A percentile compares a stretch with the other conserved stretches of the same genome.
Conservation (phyloP, 2,113 vertebrate genomes). For the Nyctibius bracteatus region DNA sequence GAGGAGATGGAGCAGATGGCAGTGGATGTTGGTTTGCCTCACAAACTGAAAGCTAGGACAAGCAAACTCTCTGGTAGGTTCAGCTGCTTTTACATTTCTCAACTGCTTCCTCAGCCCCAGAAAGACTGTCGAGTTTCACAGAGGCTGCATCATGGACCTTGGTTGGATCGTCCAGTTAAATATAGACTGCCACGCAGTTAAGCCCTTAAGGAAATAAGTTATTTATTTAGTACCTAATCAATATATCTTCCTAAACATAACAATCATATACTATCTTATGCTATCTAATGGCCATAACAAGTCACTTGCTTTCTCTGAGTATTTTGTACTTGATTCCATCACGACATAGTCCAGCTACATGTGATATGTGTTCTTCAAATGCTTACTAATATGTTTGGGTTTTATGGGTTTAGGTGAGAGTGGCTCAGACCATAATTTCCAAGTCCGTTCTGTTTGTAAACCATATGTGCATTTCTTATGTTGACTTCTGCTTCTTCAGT, state of each 20-base stretch:
- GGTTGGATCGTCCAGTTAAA: background rate
- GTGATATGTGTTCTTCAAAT: background rate
- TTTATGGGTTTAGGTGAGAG: background rate
- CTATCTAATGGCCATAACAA: background rate
- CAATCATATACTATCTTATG: background rate
- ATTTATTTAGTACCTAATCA: background rate
- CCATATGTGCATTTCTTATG: rapidly evolving
- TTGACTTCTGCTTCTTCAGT: background rate
- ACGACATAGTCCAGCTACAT: background rate
- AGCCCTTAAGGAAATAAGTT: background rate
- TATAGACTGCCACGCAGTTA: background rate
- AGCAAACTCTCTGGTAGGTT: constrained; percentile 88
- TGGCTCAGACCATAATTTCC: background rate
- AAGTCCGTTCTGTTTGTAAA: background rate
- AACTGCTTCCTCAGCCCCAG: background rate
- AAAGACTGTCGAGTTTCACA: background rate
- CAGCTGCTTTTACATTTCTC: background rate
- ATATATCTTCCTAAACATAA: background rate
- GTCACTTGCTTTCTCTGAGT: background rate
- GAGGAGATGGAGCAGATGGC: constrained; percentile 91
- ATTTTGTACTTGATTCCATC: background rate
- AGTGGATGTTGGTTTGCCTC: constrained; percentile 88
- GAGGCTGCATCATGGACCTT: background rate
- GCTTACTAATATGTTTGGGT: background rate
- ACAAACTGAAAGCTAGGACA: constrained; percentile 86